Evolutionary conservation across 2,888 invertebrate genomes (phyloP).

Genomic region (Itoplectis maculator): DNA sequence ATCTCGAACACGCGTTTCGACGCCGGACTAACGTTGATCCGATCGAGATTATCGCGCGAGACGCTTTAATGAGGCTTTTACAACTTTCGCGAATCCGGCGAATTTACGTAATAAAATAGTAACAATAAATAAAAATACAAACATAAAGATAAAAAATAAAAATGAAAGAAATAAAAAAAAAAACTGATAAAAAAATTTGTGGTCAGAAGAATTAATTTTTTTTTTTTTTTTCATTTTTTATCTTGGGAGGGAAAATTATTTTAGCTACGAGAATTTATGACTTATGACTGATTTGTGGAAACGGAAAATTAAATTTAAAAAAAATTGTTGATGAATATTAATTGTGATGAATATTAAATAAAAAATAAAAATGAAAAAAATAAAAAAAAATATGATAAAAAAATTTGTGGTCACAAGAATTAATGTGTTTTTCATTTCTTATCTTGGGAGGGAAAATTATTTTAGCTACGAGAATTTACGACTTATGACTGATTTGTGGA

Average conservation of each 20-base stretch:
- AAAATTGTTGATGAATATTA: no score
- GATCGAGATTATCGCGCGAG: not conserved
- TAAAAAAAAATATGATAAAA: no score
- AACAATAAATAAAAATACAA: not conserved
- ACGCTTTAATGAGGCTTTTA: not conserved
- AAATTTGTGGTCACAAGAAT: not conserved
- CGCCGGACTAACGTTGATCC: not conserved
- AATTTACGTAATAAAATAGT: not conserved
- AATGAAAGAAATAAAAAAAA: no score
- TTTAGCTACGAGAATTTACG: not conserved
- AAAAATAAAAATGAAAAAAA: no score
- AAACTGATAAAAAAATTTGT: not conserved
- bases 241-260: not conserved
- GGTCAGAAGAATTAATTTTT: not conserved
- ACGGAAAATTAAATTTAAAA: not conserved
- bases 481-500: not conserved
- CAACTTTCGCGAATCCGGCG: not conserved
- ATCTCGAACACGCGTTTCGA: not conserved
- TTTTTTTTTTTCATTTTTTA: not conserved
- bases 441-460: not conserved
- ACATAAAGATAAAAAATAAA: not conserved
- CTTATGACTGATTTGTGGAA: not conserved
- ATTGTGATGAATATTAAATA: no score
- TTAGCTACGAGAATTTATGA: not conserved
- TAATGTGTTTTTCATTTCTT: not conserved